A percentile compares a stretch with the other conserved stretches of the same genome.
These are phyloP conservation scores for Neolamprologus caudopunctatus DNA, from an alignment of 2,113 vertebrate genomes.

Conservation along the genomic window DNA sequence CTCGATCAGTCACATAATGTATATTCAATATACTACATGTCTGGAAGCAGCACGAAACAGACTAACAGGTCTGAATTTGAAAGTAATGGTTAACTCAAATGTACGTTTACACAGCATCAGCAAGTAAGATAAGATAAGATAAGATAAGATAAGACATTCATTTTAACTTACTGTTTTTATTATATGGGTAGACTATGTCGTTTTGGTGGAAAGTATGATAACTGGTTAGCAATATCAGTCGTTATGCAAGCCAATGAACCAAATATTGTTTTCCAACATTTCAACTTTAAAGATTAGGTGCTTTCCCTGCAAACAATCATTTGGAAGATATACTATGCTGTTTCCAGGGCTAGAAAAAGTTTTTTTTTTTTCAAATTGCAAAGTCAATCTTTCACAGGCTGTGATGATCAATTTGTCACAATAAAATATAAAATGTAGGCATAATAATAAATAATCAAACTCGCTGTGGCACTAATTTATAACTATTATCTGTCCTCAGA, in stretches of 20 bases:
- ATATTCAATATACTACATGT: not conserved
- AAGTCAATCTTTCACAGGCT: not conserved
- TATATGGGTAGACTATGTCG: not conserved
- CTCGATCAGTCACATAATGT: constrained; percentile 3
- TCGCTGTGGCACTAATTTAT: not conserved
- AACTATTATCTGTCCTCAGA: not conserved
- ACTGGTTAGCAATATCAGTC: not conserved
- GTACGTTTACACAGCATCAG: not conserved
- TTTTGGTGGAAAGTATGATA: not conserved
- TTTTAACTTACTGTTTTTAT: not conserved
- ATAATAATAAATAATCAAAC: not conserved
- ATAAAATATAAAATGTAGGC: not conserved
- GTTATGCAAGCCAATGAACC: not conserved
- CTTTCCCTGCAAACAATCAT: not conserved
- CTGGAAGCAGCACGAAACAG: not conserved
- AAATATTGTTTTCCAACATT: not conserved
- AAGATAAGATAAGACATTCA: not conserved
- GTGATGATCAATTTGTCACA: not conserved
- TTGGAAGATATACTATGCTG: not conserved
- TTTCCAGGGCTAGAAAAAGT: not conserved
- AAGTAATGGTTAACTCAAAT: not conserved
- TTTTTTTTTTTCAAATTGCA: not conserved
- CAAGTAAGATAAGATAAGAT: not conserved
- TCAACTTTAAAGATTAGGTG: not conserved
- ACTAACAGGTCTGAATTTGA: not conserved